Base-by-base conservation (phyloP, 2,888 invertebrate species). In the Baronia brevicornis region DNA sequence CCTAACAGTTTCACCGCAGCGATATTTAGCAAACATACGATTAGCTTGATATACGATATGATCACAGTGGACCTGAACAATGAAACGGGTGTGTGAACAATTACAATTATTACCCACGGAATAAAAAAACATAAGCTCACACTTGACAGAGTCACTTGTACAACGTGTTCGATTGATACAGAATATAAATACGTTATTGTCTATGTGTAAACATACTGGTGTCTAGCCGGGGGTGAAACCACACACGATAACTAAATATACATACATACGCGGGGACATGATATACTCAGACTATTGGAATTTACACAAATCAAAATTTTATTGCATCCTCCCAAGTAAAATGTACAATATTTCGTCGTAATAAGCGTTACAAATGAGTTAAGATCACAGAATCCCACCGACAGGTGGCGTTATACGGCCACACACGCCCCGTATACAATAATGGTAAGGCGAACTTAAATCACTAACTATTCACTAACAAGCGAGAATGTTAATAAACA, bases 251-350 rank as follows among this genome's bases (percentile, higher is more conserved):
- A 57, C 66, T 69, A 68, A 62, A 67, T 67, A 67, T 60, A 65
- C 59, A 67, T 40, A 62, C 56, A 67, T 60, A 59, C 43, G 34
- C 51, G 23, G 68, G 68, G 70, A 68, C 67, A 65, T 38, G 38
- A 44, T 58, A 49, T 49, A 58, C 46, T 54, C 57, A 61, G 70
- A 59, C 62, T 61, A 65, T 62, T 71, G 66, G 61, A 60, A 7
- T 6, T 11, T 57, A 64, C 58, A 60, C 54, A 59, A 55, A 49
- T 60, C 50, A 45, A 43, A 60, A 54, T 54, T 68, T 77, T 82
- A 82, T 82, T 82, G 82, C 82, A 82, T 75, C 82, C 60, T 71
- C 84, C 82, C 82, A 78, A 79, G 18, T 19, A 33, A 71, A 71
- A 62, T 60, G 61, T 57, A 57, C 53, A 58, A 43, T 20, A 26